Evolutionary conservation across 2,113 vertebrate species (phyloP).

Genomic region (Anarrhichthys ocellatus): DNA sequence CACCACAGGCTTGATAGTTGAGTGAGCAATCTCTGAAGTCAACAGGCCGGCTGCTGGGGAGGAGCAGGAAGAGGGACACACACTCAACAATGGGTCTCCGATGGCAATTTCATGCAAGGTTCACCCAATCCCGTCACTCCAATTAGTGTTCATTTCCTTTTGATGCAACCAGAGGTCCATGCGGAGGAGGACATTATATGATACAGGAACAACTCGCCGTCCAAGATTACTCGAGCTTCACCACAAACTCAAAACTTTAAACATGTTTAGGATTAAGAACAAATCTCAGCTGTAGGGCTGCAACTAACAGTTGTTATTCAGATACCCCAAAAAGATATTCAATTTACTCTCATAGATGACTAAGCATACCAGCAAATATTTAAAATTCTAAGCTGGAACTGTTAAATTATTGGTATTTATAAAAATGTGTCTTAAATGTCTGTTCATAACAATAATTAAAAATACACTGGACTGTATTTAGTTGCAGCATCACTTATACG

Average conservation of each 20-base stretch:
- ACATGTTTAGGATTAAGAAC: background rate
- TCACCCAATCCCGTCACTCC: slow-evolving; percentile 74
- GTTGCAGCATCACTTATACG: background rate
- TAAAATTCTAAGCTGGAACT: background rate
- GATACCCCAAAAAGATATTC: background rate
- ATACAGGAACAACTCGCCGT: slow-evolving; percentile 6
- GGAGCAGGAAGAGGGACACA: slow-evolving; percentile 28
- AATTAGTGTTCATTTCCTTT: slow-evolving; percentile 77
- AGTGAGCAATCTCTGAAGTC: slow-evolving; percentile 61
- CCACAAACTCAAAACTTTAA: background rate
- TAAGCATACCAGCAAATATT: background rate
- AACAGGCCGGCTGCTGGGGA: slow-evolving; percentile 44
- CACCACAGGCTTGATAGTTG: slow-evolving; percentile 44
- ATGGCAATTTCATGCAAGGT: slow-evolving; percentile 85
- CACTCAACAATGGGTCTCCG: slow-evolving; percentile 72
- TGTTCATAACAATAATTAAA: background rate
- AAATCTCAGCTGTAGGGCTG: background rate
- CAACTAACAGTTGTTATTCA: background rate
- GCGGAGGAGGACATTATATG: slow-evolving; percentile 5
- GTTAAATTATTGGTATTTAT: background rate
- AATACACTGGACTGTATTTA: background rate
- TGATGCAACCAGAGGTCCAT: slow-evolving; percentile 33
- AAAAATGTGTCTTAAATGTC: background rate
- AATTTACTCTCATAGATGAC: background rate
- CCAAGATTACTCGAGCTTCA: background rate